A percentile compares a stretch with the other conserved stretches of the same genome.
These are phyloP conservation scores for Steatornis caripensis DNA, from an alignment of 2,113 vertebrate species.

Conservation along the genomic window DNA sequence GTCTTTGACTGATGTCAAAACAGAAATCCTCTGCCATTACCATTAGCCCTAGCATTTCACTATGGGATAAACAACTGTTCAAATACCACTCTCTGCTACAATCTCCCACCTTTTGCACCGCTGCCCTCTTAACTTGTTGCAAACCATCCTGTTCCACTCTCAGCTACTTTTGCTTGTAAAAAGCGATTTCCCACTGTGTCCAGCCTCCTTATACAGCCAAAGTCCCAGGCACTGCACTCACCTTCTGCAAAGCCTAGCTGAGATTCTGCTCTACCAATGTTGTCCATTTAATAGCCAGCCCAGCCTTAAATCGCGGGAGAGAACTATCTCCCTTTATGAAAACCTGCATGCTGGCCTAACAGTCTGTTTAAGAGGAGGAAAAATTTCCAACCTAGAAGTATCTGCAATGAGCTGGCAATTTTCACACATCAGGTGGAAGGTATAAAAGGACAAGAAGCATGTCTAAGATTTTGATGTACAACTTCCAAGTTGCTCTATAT, in stretches of 20 bases:
- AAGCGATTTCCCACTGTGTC: neutral
- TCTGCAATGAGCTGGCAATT: neutral
- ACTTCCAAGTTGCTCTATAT: neutral
- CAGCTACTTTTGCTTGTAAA: neutral
- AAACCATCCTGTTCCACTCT: neutral
- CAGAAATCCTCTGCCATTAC: neutral
- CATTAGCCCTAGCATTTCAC: neutral
- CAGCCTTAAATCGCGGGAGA: too few species aligned
- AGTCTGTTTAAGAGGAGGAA: neutral
- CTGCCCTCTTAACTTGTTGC: neutral
- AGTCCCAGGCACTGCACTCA: neutral
- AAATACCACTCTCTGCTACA: neutral
- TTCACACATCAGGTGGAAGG: neutral
- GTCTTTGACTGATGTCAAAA: neutral
- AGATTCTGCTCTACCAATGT: neutral
- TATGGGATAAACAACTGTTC: neutral
- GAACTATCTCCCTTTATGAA: neutral
- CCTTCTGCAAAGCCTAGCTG: neutral
- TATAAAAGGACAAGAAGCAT: neutral
- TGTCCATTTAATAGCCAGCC: too few species aligned
- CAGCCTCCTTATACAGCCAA: neutral
- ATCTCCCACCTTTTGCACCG: neutral
- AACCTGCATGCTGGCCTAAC: neutral
- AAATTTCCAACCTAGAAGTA: neutral
- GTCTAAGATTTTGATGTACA: neutral